phyloP scores from a whole-genome alignment of 2,888 invertebrate species.

The Agrotis puta region DNA sequence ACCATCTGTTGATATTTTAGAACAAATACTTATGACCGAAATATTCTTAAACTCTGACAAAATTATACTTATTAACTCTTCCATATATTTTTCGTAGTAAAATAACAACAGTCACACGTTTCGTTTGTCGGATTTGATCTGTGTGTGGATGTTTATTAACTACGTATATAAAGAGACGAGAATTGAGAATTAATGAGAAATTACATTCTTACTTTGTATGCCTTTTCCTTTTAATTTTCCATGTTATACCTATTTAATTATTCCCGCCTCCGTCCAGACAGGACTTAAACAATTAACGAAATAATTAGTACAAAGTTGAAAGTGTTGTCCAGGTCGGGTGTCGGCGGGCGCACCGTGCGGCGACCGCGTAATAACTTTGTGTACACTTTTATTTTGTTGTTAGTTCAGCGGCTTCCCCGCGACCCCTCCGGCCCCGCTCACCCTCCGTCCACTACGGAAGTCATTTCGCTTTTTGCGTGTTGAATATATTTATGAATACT shows the following conservation, averaged over 20 bases:
- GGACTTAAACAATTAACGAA: conserved; percentile 40
- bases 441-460: conserved; percentile 30
- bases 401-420: conserved; percentile 25
- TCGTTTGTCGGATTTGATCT: not conserved
- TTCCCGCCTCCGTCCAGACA: not conserved
- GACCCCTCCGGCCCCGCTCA: not conserved
- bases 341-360: conserved; percentile 40
- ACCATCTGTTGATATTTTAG: not conserved
- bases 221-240: not conserved
- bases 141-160: not conserved
- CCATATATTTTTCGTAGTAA: not conserved
- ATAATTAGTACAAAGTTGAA: conserved; percentile 39
- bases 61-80: not conserved
- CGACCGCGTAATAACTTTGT: conserved; percentile 36
- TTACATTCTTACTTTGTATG: not conserved
- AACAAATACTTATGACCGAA: not conserved
- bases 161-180: not conserved
- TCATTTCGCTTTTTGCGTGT: conserved; percentile 44
- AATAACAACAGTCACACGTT: not conserved
- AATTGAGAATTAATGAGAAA: not conserved
- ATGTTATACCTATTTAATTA: not conserved
- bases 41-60: not conserved
- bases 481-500: conserved; percentile 49
- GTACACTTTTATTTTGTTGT: conserved; percentile 53
- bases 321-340: conserved; percentile 32